These are phyloP conservation scores for Pelodytes ibericus DNA, from an alignment of 2,797 vertebrate species.

Conservation along the genomic window DNA sequence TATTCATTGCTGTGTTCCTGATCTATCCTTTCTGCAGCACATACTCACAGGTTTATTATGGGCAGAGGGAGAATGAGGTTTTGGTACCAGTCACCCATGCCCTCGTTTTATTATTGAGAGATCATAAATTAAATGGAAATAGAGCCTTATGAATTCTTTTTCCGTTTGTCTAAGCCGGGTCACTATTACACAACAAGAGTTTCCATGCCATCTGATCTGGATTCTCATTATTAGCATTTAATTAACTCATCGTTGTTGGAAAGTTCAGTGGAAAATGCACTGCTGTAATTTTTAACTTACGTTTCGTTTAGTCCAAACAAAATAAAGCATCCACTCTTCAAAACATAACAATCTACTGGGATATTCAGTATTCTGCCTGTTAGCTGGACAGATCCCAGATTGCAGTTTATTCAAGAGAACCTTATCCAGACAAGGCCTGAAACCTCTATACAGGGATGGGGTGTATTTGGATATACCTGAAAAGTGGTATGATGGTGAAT, in stretches of 20 bases:
- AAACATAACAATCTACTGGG: not conserved
- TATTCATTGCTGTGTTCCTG: no score
- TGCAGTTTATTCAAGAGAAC: not conserved
- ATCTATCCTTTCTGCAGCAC: no score
- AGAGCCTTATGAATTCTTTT: not conserved
- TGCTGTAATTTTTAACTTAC: not conserved
- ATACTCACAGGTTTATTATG: no score
- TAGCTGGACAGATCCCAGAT: not conserved
- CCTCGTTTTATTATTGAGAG: not conserved
- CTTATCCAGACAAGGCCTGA: not conserved
- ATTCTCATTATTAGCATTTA: constrained; percentile 8
- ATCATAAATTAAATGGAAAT: not conserved
- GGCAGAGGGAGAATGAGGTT: not conserved
- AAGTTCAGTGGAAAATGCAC: not conserved
- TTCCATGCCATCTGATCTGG: not conserved
- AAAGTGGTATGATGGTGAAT: no score
- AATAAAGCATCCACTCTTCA: not conserved
- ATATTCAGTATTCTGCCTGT: not conserved
- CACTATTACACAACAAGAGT: not conserved
- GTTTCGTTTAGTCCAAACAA: not conserved
- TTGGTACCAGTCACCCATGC: not conserved
- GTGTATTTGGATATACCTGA: not conserved
- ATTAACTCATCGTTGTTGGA: not conserved
- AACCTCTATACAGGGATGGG: not conserved
- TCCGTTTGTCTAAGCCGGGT: not conserved